Evolutionary conservation across 2,113 vertebrate genomes (phyloP), one percentile per base, ranked within the genome.

Genomic region (Dolichotis patagonum): DNA sequence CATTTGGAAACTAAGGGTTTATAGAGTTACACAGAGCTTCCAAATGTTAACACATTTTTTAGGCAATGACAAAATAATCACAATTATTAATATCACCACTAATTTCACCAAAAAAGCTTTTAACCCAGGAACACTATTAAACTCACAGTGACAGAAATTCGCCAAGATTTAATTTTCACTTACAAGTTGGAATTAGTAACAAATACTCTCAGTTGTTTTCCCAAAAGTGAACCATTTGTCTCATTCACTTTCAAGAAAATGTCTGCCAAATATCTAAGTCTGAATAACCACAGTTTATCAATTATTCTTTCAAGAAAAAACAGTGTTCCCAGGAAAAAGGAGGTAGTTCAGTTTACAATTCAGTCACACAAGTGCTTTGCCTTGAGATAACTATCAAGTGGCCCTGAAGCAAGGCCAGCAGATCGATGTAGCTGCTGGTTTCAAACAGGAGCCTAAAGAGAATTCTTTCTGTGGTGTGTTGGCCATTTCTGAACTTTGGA

Each of bases 231-330:
- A 56, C 73, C 12, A 82, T 46, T 91, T 24, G 49, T 35, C 83
- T 89, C n/a, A 94, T 77, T 96, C 56, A 88, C 87, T 97, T 96
- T 95, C 56, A 92, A 97, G 58, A 94, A 96, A 96, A 60, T 82
- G 35, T 90, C 90, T 63, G 60, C 32, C 82, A 95, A 60, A 69
- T 75, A 93, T 11, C 13, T 67, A 94, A 90, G 60, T 58, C 22
- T 83, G 46, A 73, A 32, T 96, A 95, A 95, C 19, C 49, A 32
- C 3, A 41, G 41, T 77, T 78, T 94, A 11, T 78, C 35, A 67
- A 12, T 49, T 95, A 62, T 54, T 71, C 13, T 82, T 93, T 94
- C 77, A 88, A 52, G 24, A 91, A 85, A 94, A 93, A 95, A 65
- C 12, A 95, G 12, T 91, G 41, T 90, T 95, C 30, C 89, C 56